Conservation (phyloP, 2,888 invertebrate genomes). For the Calameuta idolon region DNA sequence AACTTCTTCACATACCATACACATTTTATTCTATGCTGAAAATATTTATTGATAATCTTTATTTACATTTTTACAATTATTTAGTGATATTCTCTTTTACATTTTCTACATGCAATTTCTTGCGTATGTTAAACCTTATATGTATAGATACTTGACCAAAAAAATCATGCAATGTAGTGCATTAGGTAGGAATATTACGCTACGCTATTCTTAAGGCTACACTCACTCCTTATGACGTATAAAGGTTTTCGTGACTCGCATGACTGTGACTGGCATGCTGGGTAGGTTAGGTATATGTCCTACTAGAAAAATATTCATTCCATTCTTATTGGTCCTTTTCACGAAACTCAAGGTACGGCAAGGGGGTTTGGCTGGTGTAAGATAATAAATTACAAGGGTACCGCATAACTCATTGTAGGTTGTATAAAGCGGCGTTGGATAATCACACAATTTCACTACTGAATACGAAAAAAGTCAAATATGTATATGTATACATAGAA, state of each 20-base stretch:
- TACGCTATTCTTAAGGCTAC: background rate
- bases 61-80: background rate
- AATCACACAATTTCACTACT: background rate
- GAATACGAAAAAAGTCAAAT: background rate
- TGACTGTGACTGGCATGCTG: background rate
- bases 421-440: background rate
- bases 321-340: background rate
- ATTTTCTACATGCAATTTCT: background rate
- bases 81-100: background rate
- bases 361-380: background rate
- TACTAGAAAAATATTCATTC: background rate
- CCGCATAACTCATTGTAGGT: background rate
- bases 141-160: background rate
- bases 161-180: background rate
- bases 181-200: background rate
- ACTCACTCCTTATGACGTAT: background rate
- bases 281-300: background rate
- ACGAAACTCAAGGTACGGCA: background rate
- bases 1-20: background rate
- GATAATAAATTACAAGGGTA: background rate
- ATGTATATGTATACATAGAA: background rate
- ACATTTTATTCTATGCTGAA: background rate
- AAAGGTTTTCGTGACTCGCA: background rate
- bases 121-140: too few species aligned
- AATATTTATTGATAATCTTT: background rate